Evolutionary conservation across 30 jellyfish, hydroid and myxozoan species (phyloP).

Genomic region (Turritopsis dohrnii): DNA sequence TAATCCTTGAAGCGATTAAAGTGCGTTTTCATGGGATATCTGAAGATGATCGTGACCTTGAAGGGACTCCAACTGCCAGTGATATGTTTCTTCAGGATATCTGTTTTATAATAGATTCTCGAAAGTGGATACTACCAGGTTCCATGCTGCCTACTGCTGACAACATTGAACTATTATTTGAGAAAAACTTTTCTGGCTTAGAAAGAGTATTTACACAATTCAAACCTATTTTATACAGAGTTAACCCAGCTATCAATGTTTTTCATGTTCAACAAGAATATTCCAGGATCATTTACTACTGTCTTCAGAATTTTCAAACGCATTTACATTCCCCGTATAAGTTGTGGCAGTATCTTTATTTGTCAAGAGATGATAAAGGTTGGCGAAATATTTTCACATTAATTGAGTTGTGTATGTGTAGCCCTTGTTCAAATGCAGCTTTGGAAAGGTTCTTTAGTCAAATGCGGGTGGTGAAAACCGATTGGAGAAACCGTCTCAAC

Average conservation of each 20-base stretch:
- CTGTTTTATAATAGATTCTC: neutral
- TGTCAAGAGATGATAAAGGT: neutral
- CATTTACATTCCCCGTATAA: neutral
- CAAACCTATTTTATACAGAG: neutral
- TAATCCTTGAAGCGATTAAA: neutral
- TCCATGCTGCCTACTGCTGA: neutral
- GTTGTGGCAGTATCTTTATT: neutral
- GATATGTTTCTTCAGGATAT: neutral
- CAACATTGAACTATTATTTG: neutral
- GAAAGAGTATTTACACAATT: neutral
- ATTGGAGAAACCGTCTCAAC: neutral
- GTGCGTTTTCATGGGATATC: neutral
- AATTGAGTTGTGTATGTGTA: neutral
- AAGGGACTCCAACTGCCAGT: neutral
- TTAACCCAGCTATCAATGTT: neutral
- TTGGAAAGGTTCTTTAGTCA: neutral
- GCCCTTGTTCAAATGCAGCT: conserved; percentile 1
- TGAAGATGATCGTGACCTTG: neutral
- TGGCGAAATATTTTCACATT: neutral
- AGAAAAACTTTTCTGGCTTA: neutral
- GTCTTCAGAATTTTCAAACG: neutral
- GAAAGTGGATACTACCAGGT: neutral
- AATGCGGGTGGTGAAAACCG: neutral
- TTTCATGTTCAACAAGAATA: neutral
- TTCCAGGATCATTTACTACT: neutral